Conservation (phyloP, 2,797 vertebrate species). For the Paratrypauchen microcephalus region DNA sequence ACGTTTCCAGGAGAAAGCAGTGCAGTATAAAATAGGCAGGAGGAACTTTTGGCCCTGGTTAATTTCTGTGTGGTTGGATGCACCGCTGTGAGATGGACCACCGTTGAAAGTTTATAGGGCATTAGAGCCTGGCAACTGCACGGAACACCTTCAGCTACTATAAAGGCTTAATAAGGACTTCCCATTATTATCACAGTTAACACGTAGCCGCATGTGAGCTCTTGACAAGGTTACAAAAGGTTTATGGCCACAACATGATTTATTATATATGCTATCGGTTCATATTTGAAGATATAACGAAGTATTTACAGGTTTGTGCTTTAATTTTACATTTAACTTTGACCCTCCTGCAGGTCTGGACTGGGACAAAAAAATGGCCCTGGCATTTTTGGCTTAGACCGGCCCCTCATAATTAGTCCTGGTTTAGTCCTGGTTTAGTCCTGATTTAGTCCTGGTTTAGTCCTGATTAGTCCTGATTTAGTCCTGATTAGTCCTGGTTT, state of each 20-base stretch:
- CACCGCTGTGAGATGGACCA: conserved; percentile 21
- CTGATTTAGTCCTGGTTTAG: no score
- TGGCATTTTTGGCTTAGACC: no score
- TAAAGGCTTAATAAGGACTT: conserved; percentile 8
- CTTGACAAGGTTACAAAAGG: background rate
- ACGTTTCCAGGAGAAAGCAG: conserved; percentile 25
- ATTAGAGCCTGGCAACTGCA: conserved; percentile 26
- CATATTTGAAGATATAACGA: no score
- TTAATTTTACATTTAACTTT: background rate
- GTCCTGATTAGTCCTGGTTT: no score
- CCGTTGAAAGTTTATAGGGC: conserved; percentile 49
- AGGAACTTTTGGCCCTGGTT: conserved; percentile 43
- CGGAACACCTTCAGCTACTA: conserved; percentile 14
- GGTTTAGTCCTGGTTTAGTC: no score
- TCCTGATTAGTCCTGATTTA: no score
- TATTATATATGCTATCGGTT: no score
- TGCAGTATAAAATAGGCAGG: conserved; percentile 32
- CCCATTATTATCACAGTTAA: conserved; percentile 6
- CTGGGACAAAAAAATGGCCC: no score
- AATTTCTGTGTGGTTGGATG: conserved; percentile 38
- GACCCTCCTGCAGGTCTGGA: no score
- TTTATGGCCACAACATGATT: background rate
- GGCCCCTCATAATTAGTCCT: no score
- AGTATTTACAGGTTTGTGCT: no score
- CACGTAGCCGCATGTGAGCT: background rate